These are phyloP conservation scores for Euglossa dilemma DNA, from an alignment of 1,140 invertebrate species.

Conservation along the genomic window DNA sequence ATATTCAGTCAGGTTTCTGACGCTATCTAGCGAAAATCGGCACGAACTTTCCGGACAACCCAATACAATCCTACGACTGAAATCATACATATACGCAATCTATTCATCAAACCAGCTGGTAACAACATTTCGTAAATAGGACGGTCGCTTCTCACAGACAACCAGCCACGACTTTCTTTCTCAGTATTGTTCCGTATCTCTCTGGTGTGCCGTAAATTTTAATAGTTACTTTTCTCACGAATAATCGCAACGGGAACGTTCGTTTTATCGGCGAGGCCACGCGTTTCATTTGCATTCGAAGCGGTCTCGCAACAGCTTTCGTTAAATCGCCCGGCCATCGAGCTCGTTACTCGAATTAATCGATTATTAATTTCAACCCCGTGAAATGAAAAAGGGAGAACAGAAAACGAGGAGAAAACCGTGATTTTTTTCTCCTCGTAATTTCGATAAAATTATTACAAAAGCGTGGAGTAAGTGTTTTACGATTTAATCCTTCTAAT, in stretches of 20 bases:
- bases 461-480: no score
- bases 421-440: not conserved
- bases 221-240: conserved; percentile 11
- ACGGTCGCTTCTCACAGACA: not conserved
- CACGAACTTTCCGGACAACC: no score
- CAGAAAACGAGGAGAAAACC: no score
- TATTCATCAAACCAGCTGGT: not conserved
- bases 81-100: not conserved
- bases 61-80: no score
- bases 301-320: not conserved
- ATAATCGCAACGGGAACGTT: not conserved
- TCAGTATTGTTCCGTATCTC: not conserved
- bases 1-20: no score
- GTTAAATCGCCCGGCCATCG: not conserved
- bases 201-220: not conserved
- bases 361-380: not conserved
- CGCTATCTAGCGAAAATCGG: no score
- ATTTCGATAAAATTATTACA: not conserved
- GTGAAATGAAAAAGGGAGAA: not conserved
- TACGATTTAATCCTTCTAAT: no score
- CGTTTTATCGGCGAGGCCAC: not conserved
- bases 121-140: conserved; percentile 1
- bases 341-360: not conserved
- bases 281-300: not conserved
- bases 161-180: conserved; percentile 8